phyloP scores from a whole-genome alignment of 2,797 vertebrate genomes.

The Arctocebus calabarensis region DNA sequence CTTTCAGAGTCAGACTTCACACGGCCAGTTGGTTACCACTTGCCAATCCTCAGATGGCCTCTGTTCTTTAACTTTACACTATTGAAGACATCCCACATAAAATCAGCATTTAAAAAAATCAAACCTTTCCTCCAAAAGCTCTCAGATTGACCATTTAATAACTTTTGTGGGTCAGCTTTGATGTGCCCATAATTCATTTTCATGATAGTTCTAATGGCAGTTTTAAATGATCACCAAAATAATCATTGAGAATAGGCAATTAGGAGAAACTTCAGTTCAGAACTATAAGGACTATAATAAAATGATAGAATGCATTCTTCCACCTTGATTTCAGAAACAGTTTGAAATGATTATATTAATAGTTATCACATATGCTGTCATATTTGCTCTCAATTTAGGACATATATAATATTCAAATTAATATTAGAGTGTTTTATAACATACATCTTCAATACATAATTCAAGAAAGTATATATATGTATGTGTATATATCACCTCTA shows the following conservation, averaged over 20 bases:
- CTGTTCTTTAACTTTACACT: neutral
- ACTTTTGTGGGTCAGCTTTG: neutral
- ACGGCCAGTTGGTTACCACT: neutral
- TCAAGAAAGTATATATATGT: neutral
- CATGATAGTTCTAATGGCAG: neutral
- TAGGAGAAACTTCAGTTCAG: neutral
- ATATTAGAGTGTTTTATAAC: neutral
- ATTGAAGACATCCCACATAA: neutral
- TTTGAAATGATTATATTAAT: neutral
- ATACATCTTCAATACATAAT: neutral
- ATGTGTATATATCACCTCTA: too few relatives aligned
- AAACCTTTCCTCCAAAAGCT: neutral
- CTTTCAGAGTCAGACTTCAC: neutral
- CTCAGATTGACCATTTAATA: neutral
- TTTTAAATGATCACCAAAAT: neutral
- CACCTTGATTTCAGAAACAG: neutral
- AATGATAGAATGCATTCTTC: neutral
- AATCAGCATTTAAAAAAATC: neutral
- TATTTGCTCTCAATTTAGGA: neutral
- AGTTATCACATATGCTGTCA: neutral
- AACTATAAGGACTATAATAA: accelerated
- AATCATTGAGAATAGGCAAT: neutral
- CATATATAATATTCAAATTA: neutral
- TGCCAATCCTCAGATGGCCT: neutral
- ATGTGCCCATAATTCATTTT: neutral